Percentiles rank a stretch among this genome's conserved stretches.
Evolutionary conservation across 2,888 invertebrate genomes (phyloP).

Genomic region (Cephus runcator): DNA sequence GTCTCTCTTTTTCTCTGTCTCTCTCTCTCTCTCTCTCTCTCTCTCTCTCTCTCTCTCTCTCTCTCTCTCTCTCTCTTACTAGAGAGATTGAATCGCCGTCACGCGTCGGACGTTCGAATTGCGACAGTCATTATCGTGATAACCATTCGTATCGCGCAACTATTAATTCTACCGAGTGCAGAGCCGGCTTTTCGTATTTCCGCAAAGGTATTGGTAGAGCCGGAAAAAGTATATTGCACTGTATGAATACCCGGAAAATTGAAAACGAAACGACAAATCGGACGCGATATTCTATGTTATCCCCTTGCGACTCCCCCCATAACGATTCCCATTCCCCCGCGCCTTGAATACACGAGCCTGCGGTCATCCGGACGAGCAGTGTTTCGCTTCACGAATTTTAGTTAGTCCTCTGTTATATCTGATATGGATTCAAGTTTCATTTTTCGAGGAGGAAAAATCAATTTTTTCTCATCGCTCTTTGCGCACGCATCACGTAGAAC

Average conservation of each 20-base stretch:
- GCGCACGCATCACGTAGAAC: too few species aligned
- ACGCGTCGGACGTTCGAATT: constrained; percentile 27
- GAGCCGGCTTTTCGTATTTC: constrained; percentile 19
- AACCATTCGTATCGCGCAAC: constrained; percentile 42
- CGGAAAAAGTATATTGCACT: not conserved
- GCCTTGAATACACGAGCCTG: not conserved
- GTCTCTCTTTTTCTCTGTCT: not conserved
- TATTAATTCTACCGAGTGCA: constrained; percentile 42
- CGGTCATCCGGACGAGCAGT: not conserved
- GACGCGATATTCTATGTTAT: constrained; percentile 1
- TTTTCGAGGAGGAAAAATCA: not conserved
- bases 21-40: constrained; percentile 26
- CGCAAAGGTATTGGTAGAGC: not conserved
- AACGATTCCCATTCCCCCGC: not conserved
- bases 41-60: constrained; percentile 22
- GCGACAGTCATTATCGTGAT: constrained; percentile 45
- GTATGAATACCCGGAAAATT: constrained; percentile 50
- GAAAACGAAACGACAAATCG: constrained; percentile 44
- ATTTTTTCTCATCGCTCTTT: too few species aligned
- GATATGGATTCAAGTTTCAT: not conserved
- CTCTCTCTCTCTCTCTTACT: constrained; percentile 24
- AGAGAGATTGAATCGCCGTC: constrained; percentile 4
- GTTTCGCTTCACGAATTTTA: not conserved
- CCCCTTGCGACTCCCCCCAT: not conserved
- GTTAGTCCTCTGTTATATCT: not conserved